Evolutionary conservation across 2,888 invertebrate species (phyloP), one percentile per base, ranked within the genome.

Genomic region (Acleris sparsana): DNA sequence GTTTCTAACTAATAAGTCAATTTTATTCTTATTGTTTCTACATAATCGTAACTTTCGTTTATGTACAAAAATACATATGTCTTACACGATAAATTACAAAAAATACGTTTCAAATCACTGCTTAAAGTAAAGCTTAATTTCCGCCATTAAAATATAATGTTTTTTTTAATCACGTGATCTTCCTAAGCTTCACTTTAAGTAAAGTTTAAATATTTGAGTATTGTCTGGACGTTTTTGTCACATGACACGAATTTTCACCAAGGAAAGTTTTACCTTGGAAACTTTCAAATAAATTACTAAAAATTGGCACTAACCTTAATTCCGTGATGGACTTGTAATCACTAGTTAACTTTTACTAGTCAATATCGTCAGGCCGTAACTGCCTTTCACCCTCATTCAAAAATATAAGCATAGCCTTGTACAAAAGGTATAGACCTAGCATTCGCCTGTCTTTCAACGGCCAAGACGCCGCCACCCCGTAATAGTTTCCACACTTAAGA

Each of bases 361-460:
- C 93, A 73, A 95, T 94, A 88, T 97, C 96, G 68, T 94, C 94
- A 18, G 97, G 97, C 74, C 95, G 94, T 62, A 98, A 88, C 81
- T 98, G 98, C 48, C 97, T 93, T 83, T 98, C 98, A 0, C 98
- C 98, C 83, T 98, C 98, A 57, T 95, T 94, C 67, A 98, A 85
- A 81, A 97, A 96, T 70, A 98, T 97, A 74, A 95, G 92, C 94
- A 97, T 94, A 0, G 97, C 96, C 85, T 96, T 97, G 75, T 95
- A 95, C 13, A 99, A 88, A 13, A 98, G 89, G 73, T 95, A 96
- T 61, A 96, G 93, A 0, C 99, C 98, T 16, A 98, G 88, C 85
- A 94, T 93, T 53, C 95, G 93, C 71, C 95, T 94, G 68, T 96
- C 94, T 67, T 94, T 94, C 67, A 93, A 82, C 1, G 94, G 93